These are phyloP conservation scores for Gymnothorax javanicus DNA, from an alignment of 2,797 vertebrate genomes.

Conservation along the genomic window DNA sequence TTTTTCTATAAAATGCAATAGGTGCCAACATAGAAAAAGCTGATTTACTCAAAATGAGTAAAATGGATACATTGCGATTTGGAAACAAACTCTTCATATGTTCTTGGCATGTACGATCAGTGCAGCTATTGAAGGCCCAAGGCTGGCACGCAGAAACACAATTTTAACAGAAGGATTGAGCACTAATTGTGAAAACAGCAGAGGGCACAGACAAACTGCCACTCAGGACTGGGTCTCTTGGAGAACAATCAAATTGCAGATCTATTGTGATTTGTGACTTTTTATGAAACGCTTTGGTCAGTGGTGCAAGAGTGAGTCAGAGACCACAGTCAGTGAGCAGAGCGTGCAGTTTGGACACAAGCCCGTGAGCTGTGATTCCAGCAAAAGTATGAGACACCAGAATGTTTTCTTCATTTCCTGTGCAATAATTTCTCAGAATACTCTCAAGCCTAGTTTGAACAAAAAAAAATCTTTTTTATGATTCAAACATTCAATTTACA, in stretches of 20 bases:
- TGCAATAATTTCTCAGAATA: background rate
- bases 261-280: background rate
- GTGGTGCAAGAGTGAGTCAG: constrained; percentile 8
- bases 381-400: background rate
- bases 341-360: background rate
- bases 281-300: background rate
- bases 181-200: background rate
- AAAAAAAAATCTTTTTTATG: background rate
- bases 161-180: constrained; percentile 9
- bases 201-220: background rate
- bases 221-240: background rate
- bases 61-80: no score
- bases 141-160: background rate
- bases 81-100: no score
- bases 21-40: no score
- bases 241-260: constrained; percentile 20
- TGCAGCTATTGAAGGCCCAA: background rate
- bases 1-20: no score
- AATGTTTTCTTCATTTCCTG: background rate
- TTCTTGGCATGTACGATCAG: background rate
- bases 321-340: background rate
- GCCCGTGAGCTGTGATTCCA: background rate
- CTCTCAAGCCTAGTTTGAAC: background rate
- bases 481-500: background rate
- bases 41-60: no score